Evolutionary conservation across 2,113 vertebrate genomes (phyloP), one percentile per base, ranked within the genome.

Genomic region (Melanostigma gelatinosum): DNA sequence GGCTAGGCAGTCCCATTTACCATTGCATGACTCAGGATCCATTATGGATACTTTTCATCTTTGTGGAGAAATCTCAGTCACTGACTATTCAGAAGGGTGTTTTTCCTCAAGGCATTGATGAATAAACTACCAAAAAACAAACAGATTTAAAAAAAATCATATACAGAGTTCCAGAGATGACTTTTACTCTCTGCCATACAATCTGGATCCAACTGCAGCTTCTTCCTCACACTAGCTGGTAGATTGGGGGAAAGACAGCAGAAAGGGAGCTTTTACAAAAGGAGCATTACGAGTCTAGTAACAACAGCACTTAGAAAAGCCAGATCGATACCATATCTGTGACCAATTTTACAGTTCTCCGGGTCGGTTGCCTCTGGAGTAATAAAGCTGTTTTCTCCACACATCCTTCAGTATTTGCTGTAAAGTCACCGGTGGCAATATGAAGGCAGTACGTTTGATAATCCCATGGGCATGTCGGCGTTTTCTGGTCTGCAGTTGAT

Each of bases 291-390:
- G 29, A 93, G 88, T 93, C 91, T 36, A 32, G 88, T 92, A 91
- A 93, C 92, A 90, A 76, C 89, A 68, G 80, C 13, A 0, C 86
- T 89, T 82, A 80, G 82, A 91, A 89, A 84, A 89, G 75, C 67
- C 67, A n/a, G 87, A 94, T 93, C 93, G 72, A 94, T 93, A 89
- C 81, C 84, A 80, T 91, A 89, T 87, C 87, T 90, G 87, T 87
- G 84, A 91, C 90, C 91, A 91, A 90, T 92, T 92, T 91, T 91
- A 91, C 91, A 93, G 89, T 88, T 92, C 82, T 91, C 24, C 73
- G 83, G 85, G 70, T 89, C 48, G 52, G 50, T 75, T 69, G 90
- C 75, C 87, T 79, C 77, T 64, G 66, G 82, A 86, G 89, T 91
- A 89, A 94, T 90, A 77, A 91, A 91, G 86, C 86, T 78, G 83